Conservation (phyloP, 35 echinoderm and acorn worm species). For the Heliocidaris erythrogramma region DNA sequence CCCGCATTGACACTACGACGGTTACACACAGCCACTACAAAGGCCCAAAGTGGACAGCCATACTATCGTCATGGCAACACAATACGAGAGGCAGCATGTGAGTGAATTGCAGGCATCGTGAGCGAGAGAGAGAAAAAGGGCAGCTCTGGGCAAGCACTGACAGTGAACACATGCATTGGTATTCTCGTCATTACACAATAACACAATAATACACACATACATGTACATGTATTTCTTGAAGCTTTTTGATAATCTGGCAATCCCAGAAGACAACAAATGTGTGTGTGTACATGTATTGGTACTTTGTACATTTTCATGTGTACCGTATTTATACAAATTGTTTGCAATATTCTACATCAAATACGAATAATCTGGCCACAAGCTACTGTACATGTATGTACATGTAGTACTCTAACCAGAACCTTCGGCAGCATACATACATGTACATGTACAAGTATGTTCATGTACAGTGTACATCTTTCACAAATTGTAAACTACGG, state of each 20-base stretch:
- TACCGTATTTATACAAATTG: neutral
- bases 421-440: too few species aligned
- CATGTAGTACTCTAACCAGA: too few species aligned
- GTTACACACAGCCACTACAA: conserved; percentile 22
- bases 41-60: neutral
- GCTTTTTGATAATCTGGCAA: neutral
- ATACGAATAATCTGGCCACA: neutral
- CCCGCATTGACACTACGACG: neutral
- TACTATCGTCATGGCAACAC: neutral
- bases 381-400: neutral
- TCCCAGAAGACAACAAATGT: neutral
- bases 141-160: neutral
- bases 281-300: neutral
- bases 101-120: neutral
- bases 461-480: too few species aligned
- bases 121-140: neutral
- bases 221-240: neutral
- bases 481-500: too few species aligned
- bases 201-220: neutral
- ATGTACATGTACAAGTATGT: too few species aligned
- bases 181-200: neutral
- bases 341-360: neutral
- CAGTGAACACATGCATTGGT: neutral
- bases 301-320: neutral
- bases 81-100: conserved; percentile 26